phyloP scores from a whole-genome alignment of 2,888 invertebrate species.

The Tortricodes alternella region DNA sequence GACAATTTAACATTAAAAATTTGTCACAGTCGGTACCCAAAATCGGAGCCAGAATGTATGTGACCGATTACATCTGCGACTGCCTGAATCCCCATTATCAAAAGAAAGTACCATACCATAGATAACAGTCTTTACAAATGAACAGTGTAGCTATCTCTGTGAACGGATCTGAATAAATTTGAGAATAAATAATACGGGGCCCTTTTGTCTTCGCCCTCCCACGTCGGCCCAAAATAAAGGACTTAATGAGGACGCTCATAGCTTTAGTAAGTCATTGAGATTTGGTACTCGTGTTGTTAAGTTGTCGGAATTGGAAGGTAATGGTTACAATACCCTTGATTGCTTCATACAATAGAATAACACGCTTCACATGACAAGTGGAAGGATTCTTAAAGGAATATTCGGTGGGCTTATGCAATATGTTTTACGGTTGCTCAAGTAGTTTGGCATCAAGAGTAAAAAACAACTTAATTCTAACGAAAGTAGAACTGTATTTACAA shows the following conservation, averaged over 20 bases:
- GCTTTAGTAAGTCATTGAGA: slow-evolving; percentile 42
- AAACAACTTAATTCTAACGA: too few species aligned
- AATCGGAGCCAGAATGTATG: too few species aligned
- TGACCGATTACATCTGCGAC: too few species aligned
- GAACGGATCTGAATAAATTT: slow-evolving; percentile 47
- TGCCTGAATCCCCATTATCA: slow-evolving; percentile 17
- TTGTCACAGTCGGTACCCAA: too few species aligned
- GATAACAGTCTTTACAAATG: slow-evolving; percentile 36
- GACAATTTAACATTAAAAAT: too few species aligned
- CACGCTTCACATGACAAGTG: slow-evolving; percentile 8
- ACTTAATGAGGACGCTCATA: slow-evolving; percentile 48
- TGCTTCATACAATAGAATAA: slow-evolving; percentile 21
- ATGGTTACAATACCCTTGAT: slow-evolving; percentile 24
- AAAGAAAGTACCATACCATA: slow-evolving; percentile 27
- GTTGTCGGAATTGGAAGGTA: slow-evolving; percentile 30
- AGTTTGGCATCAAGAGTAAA: too few species aligned
- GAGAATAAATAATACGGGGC: slow-evolving; percentile 51
- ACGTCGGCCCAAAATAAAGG: slow-evolving; percentile 51
- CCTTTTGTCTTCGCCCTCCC: slow-evolving; percentile 54
- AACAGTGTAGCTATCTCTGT: slow-evolving; percentile 36
- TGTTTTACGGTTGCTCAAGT: too few species aligned
- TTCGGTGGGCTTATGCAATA: not conserved
- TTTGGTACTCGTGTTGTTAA: slow-evolving; percentile 43
- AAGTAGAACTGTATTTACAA: too few species aligned
- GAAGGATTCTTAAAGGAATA: slow-evolving; percentile 4